Base-by-base conservation (phyloP, 1,140 invertebrate species). In the Lepidostoma basale region DNA sequence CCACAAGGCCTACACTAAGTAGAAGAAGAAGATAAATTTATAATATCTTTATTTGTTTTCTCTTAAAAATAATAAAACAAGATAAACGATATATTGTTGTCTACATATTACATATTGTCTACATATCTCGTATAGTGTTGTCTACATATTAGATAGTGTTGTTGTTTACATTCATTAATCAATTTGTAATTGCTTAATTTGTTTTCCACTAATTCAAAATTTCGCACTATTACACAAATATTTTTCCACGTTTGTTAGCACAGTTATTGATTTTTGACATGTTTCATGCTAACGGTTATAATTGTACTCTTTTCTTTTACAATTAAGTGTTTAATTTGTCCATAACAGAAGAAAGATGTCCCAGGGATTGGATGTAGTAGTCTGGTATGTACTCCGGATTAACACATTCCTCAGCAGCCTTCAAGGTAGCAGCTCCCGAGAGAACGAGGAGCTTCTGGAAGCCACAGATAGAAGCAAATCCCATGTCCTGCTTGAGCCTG, bases 401-500 rank as follows among this genome's bases (percentile, higher is more conserved):
- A 6, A 26, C 8, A 16, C 9, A 59, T 4, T 42, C 22, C 8
- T 44, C 8, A 2, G 49, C 26, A 16, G 58, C 42, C 2, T 77
- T 72, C 6, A 77, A 39, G 0, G 66, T 76, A 26, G 76, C 75
- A 33, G 76, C 72, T 12, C 83, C 82, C 25, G 75, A 77, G n/a
- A 79, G 74, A 0, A 83, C 80, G 9, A 81, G 73, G 30, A 83
- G 45, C 1, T 79, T 81, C 62, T 79, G 74, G 49, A 84, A 85
- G 20, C 79, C 78, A 28, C 78, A 81, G n/a, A 76, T 28, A 0
- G 74, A 71, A 0, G 76, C 84, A 45, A 86, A 85, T 39, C 71
- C 75, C 67, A 86, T 79, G 30, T 86, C 84, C 18, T 78, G 73
- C 6, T 78, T 70, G 9, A 82, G 54, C 52, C 69, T 71, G 30